phyloP scores from a whole-genome alignment of 2,113 vertebrate genomes.

The Guaruba guarouba region DNA sequence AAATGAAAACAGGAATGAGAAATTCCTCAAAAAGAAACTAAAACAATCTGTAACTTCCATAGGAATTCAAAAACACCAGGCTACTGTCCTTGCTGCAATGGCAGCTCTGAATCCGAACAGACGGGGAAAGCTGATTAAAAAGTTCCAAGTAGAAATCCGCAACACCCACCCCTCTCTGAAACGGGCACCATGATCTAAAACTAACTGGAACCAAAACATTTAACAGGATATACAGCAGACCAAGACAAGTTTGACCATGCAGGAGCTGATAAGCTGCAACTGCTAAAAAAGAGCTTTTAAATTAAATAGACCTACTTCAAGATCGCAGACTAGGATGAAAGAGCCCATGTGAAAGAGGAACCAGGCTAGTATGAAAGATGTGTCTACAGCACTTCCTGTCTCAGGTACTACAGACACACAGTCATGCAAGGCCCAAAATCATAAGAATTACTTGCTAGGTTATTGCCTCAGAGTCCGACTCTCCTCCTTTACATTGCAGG shows the following conservation, averaged over 20 bases:
- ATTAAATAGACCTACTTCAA: neutral
- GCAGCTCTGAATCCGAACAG: neutral
- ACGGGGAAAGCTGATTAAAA: neutral
- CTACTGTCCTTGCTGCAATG: neutral
- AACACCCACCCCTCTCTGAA: accelerated
- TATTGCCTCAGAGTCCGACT: neutral
- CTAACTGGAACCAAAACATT: neutral
- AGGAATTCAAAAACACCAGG: neutral
- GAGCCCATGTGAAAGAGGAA: neutral
- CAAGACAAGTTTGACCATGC: neutral
- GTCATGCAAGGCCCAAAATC: neutral
- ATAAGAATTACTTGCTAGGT: neutral
- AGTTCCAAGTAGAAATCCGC: neutral
- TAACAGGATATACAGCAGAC: neutral
- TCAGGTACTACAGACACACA: accelerated
- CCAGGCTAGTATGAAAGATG: neutral
- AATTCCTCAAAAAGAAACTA: neutral
- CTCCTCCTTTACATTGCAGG: neutral
- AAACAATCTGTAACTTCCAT: neutral
- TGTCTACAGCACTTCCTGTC: neutral
- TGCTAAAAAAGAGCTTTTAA: neutral
- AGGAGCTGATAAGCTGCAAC: neutral
- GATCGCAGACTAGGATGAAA: neutral
- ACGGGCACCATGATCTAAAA: neutral
- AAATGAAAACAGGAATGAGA: neutral